Evolutionary conservation across 2,888 invertebrate species (phyloP).

Genomic region (Tortrix viridana): DNA sequence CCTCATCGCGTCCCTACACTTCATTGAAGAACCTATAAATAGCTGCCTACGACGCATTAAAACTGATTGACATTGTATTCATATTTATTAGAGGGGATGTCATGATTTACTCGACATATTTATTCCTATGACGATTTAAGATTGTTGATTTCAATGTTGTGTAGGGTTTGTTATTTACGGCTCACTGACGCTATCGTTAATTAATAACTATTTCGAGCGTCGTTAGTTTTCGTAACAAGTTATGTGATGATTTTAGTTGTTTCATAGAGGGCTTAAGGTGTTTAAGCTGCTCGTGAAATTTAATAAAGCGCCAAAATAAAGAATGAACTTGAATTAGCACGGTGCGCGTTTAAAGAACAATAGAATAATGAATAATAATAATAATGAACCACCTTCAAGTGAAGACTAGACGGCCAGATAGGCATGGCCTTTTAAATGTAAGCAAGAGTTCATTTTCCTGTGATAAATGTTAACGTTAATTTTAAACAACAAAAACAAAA

Average conservation of each 20-base stretch:
- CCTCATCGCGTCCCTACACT: conserved; percentile 62
- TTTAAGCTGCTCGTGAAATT: background rate
- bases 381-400: conserved; percentile 7
- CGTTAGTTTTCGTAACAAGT: background rate
- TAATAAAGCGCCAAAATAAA: conserved; percentile 6
- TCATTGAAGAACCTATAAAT: conserved; percentile 65
- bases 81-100: conserved; percentile 36
- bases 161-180: conserved; percentile 5
- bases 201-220: background rate
- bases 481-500: too few relatives aligned
- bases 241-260: background rate
- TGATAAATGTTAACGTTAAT: background rate
- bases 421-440: background rate
- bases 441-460: background rate
- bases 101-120: conserved; percentile 34
- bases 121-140: conserved; percentile 30
- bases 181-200: background rate
- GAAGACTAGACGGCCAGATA: conserved; percentile 11
- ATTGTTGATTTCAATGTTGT: conserved; percentile 30
- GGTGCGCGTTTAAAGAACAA: conserved; percentile 14
- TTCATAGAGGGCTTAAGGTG: background rate
- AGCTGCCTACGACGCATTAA: conserved; percentile 55
- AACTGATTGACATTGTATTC: conserved; percentile 65
- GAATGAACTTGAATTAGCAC: conserved; percentile 5
- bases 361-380: too few relatives aligned